Evolutionary conservation across 2,888 invertebrate genomes (phyloP).

Genomic region (Dendrolimus houi): DNA sequence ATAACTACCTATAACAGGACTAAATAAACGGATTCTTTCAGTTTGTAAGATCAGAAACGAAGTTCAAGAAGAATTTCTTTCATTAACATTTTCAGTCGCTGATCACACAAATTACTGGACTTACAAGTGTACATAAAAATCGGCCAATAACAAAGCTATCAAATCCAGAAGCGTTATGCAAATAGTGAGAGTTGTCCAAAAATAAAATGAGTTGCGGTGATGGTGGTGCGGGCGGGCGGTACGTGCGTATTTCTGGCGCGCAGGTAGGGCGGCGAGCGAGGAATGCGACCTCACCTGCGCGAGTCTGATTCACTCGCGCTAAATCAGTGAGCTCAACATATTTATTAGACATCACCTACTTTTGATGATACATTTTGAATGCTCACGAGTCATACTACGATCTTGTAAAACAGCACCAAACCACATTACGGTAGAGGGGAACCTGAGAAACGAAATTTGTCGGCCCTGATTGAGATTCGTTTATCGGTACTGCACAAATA

Average conservation of each 20-base stretch:
- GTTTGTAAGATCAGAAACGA: background rate
- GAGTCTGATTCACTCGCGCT: conserved; percentile 66
- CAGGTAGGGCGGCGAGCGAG: conserved; percentile 63
- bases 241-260: conserved; percentile 67
- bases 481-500: conserved; percentile 31
- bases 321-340: conserved; percentile 63
- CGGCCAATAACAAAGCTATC: conserved; percentile 27
- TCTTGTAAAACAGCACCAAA: background rate
- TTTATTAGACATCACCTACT: conserved; percentile 46
- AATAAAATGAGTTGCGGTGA: conserved; percentile 41
- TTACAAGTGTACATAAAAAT: conserved; percentile 9
- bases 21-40: conserved; percentile 4
- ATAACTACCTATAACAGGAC: background rate
- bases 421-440: no score
- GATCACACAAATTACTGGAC: background rate
- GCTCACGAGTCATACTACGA: conserved; percentile 15
- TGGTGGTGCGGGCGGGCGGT: conserved; percentile 34
- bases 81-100: no score
- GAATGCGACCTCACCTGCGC: conserved; percentile 74
- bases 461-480: background rate
- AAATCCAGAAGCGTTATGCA: conserved; percentile 31
- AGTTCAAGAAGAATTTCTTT: no score
- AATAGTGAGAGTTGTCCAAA: conserved; percentile 33
- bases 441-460: conserved; percentile 2
- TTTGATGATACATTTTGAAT: conserved; percentile 31